Evolutionary conservation across 2,797 vertebrate species (phyloP).

Genomic region (Podarcis siculus): DNA sequence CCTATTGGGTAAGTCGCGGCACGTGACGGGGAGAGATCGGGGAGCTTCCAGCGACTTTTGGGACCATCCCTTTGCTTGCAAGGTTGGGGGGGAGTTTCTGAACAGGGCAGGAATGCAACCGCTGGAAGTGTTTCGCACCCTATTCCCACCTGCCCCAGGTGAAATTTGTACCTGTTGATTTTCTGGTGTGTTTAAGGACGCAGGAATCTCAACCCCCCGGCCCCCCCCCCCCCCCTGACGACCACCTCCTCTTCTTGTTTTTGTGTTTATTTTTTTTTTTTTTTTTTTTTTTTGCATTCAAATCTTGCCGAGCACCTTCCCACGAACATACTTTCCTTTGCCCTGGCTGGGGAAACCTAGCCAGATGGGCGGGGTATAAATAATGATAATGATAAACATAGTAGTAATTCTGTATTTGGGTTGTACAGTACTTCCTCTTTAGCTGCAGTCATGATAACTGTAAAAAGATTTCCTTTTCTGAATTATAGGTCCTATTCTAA

Average conservation of each 20-base stretch:
- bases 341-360: no score
- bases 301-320: neutral
- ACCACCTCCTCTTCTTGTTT: neutral
- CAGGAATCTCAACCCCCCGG: no score
- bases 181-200: neutral
- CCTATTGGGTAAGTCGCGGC: neutral
- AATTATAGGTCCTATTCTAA: neutral
- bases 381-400: neutral
- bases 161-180: neutral
- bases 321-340: neutral
- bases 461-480: neutral
- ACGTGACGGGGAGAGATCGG: neutral
- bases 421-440: neutral
- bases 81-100: neutral
- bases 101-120: neutral
- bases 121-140: no score
- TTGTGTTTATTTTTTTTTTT: accelerated
- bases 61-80: neutral
- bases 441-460: neutral
- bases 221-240: no score
- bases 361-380: no score
- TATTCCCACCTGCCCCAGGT: no score
- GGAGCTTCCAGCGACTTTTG: neutral
- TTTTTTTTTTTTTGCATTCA: neutral
- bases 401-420: neutral